phyloP scores from a whole-genome alignment of 2,113 vertebrate genomes.

The Lagopus muta region DNA sequence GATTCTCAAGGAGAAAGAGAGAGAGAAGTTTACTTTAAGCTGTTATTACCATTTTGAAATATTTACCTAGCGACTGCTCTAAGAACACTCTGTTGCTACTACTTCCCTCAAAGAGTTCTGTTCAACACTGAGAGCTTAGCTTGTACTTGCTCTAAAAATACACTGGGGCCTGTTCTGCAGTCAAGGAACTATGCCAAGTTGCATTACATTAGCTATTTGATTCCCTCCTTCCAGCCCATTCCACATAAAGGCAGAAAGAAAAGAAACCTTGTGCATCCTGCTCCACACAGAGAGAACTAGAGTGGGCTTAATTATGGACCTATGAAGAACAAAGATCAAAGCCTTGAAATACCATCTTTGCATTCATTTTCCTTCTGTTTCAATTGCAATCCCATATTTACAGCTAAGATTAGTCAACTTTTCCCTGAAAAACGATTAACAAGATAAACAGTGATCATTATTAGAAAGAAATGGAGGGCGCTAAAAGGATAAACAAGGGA shows the following conservation, averaged over 20 bases:
- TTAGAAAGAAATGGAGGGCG: constrained; percentile 12
- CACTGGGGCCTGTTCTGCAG: constrained; percentile 25
- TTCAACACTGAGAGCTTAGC: background rate
- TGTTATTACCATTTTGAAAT: background rate
- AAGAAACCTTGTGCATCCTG: constrained; percentile 39
- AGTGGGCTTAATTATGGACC: constrained; percentile 1
- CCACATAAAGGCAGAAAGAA: constrained; percentile 50
- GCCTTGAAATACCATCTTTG: background rate
- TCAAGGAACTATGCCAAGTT: constrained; percentile 47
- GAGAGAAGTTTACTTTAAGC: background rate
- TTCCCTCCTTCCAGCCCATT: constrained; percentile 66
- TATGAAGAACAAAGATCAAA: constrained; percentile 23
- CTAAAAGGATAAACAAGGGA: constrained; percentile 26
- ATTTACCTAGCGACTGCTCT: background rate
- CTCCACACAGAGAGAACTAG: constrained; percentile 1
- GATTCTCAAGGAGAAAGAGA: background rate
- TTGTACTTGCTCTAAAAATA: constrained; percentile 62
- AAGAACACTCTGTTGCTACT: background rate
- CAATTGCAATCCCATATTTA: background rate
- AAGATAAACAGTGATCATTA: background rate
- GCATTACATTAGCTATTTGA: constrained; percentile 65
- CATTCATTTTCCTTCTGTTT: constrained; percentile 1
- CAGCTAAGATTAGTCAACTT: background rate
- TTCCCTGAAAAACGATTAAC: background rate
- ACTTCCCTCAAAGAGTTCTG: background rate